phyloP scores from a whole-genome alignment of 30 jellyfish, hydroid and myxozoan species.

The Pelagia noctiluca region DNA sequence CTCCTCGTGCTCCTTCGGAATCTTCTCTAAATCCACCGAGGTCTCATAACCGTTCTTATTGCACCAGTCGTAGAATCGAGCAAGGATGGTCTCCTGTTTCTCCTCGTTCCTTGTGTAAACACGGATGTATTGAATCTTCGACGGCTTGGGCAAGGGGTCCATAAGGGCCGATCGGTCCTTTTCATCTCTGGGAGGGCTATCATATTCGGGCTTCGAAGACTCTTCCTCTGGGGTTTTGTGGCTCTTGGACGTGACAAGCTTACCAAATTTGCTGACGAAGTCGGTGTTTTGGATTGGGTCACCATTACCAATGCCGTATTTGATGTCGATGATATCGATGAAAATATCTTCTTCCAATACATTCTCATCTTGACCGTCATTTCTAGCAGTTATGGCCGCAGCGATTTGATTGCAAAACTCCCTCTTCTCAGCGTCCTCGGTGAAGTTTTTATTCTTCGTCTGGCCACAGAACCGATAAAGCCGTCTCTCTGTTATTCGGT shows the following conservation, averaged over 20 bases:
- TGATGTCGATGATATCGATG: conserved; percentile 33
- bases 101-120: conserved; percentile 46
- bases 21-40: conserved; percentile 51
- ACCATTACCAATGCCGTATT: too few relatives aligned
- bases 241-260: conserved; percentile 22
- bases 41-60: conserved; percentile 24
- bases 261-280: conserved; percentile 52
- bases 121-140: conserved; percentile 53
- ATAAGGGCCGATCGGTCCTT: too few relatives aligned
- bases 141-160: too few relatives aligned
- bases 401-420: too few relatives aligned
- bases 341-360: conserved; percentile 31
- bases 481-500: conserved; percentile 22
- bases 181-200: too few relatives aligned
- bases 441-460: conserved; percentile 8
- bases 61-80: conserved; percentile 54
- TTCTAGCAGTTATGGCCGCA: too few relatives aligned
- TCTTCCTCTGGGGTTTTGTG: conserved; percentile 2
- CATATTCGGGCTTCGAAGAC: background rate
- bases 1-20: conserved; percentile 51
- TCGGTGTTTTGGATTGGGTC: conserved; percentile 58
- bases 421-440: background rate
- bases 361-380: too few relatives aligned
- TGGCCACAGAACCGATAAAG: conserved; percentile 65
- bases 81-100: conserved; percentile 22